Percentiles rank a stretch among this genome's conserved stretches.
Evolutionary conservation across 2,113 vertebrate genomes (phyloP).

Genomic region (Malaclemys terrapin): DNA sequence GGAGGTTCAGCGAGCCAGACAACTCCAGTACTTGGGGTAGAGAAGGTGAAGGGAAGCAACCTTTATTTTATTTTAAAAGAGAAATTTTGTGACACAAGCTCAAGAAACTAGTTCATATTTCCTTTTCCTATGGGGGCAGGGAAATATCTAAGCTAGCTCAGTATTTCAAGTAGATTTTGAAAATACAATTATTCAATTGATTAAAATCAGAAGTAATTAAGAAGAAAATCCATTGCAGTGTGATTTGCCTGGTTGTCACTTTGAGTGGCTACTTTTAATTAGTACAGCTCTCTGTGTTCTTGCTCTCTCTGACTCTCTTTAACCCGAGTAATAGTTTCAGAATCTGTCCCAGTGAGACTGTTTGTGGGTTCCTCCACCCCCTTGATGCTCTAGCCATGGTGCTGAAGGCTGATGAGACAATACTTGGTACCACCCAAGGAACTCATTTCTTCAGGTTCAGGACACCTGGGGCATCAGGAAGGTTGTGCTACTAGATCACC

Average conservation of each 20-base stretch:
- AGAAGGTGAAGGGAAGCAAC: not conserved
- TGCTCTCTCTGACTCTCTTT: not conserved
- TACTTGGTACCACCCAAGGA: not conserved
- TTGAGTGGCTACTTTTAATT: not conserved
- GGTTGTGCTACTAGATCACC: not conserved
- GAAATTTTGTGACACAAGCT: not conserved
- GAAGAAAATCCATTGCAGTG: not conserved
- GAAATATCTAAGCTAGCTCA: not conserved
- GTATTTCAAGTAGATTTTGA: conserved; percentile 23
- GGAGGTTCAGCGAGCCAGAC: not conserved
- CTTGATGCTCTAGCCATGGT: rapidly evolving
- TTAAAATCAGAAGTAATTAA: conserved; percentile 16
- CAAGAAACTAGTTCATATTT: not conserved
- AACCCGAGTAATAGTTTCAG: rapidly evolving
- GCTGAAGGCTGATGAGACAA: not conserved
- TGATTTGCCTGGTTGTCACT: not conserved
- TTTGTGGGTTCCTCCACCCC: not conserved
- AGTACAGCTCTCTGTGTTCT: not conserved
- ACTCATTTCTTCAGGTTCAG: not conserved
- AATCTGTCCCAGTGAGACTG: not conserved
- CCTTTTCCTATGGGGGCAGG: not conserved
- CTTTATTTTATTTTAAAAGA: not conserved
- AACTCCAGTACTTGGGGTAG: not conserved
- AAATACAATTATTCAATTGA: conserved; percentile 1
- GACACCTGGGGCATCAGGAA: not conserved